Evolutionary conservation across 1,140 invertebrate genomes (phyloP).

Genomic region (Bombus sibiricus): DNA sequence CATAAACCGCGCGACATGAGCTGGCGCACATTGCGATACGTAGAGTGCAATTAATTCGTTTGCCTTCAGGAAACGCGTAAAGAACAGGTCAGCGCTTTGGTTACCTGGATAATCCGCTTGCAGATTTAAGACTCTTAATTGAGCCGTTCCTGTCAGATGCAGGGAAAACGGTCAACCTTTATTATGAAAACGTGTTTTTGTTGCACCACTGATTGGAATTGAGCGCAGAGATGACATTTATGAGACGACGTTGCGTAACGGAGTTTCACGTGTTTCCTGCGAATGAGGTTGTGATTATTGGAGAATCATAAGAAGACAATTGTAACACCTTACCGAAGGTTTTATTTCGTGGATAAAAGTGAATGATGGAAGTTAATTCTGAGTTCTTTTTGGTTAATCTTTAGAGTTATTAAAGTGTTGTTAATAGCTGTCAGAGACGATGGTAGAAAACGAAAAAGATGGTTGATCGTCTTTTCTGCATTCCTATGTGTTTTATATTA

Average conservation of each 20-base stretch:
- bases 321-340: too few relatives aligned
- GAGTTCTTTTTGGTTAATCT: too few relatives aligned
- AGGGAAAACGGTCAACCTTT: neutral
- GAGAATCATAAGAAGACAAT: neutral
- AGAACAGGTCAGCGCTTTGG: constrained; percentile 11
- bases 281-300: neutral
- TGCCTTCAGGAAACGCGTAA: constrained; percentile 37
- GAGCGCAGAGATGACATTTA: too few relatives aligned
- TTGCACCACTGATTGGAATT: neutral
- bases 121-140: constrained; percentile 49
- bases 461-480: too few relatives aligned
- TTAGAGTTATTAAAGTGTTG: too few relatives aligned
- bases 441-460: too few relatives aligned
- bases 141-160: neutral
- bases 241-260: neutral
- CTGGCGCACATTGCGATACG: neutral
- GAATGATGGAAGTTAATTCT: too few relatives aligned
- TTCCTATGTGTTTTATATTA: too few relatives aligned
- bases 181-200: neutral
- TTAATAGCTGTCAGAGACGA: too few relatives aligned
- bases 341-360: too few relatives aligned
- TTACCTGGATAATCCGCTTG: constrained; percentile 42
- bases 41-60: constrained; percentile 40
- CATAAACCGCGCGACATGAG: neutral
- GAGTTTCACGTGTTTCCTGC: neutral